Evolutionary conservation across 2,888 invertebrate species (phyloP).

Genomic region (Isotomurus palustris): DNA sequence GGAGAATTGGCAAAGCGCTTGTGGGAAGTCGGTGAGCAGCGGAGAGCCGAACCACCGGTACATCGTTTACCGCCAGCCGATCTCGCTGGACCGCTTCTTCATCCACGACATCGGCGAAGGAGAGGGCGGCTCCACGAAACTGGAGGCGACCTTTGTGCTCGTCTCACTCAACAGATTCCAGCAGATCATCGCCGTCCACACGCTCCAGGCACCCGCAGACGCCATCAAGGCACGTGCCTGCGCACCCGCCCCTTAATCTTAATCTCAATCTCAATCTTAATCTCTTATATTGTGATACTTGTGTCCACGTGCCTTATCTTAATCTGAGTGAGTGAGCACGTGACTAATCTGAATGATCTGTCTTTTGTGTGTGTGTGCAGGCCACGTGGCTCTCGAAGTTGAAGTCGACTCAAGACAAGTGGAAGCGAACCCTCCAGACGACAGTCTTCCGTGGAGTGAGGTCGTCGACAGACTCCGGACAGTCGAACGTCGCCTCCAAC

Average conservation of each 20-base stretch:
- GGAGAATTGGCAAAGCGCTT: conserved; percentile 51
- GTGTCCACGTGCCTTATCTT: no score
- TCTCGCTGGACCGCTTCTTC: conserved; percentile 52
- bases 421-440: conserved; percentile 52
- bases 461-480: conserved; percentile 41
- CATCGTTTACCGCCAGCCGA: conserved; percentile 53
- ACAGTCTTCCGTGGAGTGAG: conserved; percentile 47
- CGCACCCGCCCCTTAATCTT: no score
- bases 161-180: conserved; percentile 53
- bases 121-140: conserved; percentile 49
- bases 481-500: conserved; percentile 40
- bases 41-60: conserved; percentile 49
- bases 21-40: conserved; percentile 47
- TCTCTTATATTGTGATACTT: no score
- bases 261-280: no score
- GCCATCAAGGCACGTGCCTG: conserved; percentile 50
- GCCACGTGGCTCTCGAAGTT: conserved; percentile 54
- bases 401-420: conserved; percentile 54
- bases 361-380: conserved; percentile 47
- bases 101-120: conserved; percentile 50
- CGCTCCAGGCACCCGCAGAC: conserved; percentile 52
- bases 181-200: conserved; percentile 53
- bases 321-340: no score
- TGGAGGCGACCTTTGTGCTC: conserved; percentile 52
- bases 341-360: no score